Conservation (phyloP, 2,113 vertebrate genomes). For the Columba janthina region DNA sequence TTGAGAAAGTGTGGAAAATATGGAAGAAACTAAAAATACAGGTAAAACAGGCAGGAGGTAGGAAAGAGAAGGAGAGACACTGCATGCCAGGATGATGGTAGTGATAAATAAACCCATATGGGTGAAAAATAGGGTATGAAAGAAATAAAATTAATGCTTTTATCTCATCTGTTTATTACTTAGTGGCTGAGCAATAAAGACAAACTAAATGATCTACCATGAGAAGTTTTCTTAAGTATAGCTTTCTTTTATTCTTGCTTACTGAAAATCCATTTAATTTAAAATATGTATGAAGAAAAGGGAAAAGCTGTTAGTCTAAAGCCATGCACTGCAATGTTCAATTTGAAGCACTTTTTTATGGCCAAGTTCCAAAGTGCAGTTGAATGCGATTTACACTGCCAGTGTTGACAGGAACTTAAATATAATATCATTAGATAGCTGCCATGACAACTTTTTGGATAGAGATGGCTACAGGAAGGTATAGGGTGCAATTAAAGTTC, state of each 20-base stretch:
- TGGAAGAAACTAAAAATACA: not conserved
- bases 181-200: not conserved
- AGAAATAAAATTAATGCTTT: conserved; percentile 31
- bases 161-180: conserved; percentile 24
- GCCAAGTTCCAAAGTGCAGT: not conserved
- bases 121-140: conserved; percentile 9
- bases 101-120: not conserved
- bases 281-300: conserved; percentile 26
- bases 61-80: not conserved
- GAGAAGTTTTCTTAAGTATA: not conserved
- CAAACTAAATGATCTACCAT: not conserved
- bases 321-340: not conserved
- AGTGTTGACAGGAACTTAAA: conserved; percentile 30
- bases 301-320: not conserved
- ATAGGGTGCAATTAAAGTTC: not conserved
- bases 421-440: not conserved
- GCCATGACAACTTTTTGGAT: not conserved
- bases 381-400: not conserved
- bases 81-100: not conserved
- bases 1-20: not conserved
- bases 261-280: conserved; percentile 42
- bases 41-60: not conserved
- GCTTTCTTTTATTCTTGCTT: not conserved
- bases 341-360: not conserved
- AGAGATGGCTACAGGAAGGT: not conserved